Percentiles rank a stretch among this genome's conserved stretches.
Conservation (phyloP, 2,113 vertebrate species). For the Corythoichthys intestinalis region DNA sequence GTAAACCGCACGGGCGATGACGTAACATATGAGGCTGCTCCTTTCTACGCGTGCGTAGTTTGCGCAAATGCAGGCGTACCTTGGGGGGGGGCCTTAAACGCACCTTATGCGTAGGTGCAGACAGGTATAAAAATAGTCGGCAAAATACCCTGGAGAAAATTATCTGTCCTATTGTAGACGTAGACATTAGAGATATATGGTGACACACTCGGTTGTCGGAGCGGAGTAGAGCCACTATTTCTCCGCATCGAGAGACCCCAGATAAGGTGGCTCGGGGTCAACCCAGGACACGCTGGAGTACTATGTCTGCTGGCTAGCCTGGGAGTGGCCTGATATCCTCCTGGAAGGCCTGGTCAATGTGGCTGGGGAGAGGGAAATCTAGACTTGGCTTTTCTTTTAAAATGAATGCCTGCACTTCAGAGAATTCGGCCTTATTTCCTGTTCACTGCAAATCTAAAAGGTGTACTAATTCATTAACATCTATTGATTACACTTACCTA, state of each 20-base stretch:
- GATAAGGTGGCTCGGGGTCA: background rate
- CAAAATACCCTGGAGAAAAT: no score
- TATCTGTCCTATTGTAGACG: no score
- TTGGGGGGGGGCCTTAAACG: no score
- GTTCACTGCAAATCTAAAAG: background rate
- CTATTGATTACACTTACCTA: slow-evolving; percentile 22
- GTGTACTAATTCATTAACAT: background rate
- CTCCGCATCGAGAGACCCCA: no score
- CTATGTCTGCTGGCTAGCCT: background rate
- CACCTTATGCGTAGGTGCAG: no score
- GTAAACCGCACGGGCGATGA: no score
- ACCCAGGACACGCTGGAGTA: background rate
- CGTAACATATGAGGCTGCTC: no score
- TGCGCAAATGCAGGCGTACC: no score
- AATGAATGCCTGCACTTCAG: background rate
- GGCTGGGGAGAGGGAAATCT: background rate
- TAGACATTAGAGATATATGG: no score
- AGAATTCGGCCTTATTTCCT: background rate
- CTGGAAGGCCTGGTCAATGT: background rate
- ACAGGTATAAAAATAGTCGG: no score
- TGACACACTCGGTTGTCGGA: background rate
- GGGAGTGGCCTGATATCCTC: background rate
- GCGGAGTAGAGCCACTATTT: no score
- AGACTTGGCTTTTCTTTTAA: background rate
- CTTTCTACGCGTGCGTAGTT: no score